Percentiles rank a stretch among this genome's conserved stretches.
phyloP scores from a whole-genome alignment of 2,888 invertebrate genomes.

The Teinopalpus imperialis region DNA sequence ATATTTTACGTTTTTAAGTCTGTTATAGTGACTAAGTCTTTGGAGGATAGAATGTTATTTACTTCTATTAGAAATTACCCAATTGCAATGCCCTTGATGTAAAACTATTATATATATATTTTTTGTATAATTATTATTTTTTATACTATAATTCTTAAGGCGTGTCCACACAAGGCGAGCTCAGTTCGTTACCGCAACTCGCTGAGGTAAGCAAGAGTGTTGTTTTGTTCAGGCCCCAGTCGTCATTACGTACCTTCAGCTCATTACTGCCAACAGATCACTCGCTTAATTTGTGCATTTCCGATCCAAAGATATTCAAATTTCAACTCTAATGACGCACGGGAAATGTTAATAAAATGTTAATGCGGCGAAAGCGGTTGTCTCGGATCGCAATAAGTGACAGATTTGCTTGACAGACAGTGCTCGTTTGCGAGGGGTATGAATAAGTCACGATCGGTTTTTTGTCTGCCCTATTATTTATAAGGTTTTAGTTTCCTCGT shows the following conservation, averaged over 20 bases:
- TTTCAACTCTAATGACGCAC: slow-evolving; percentile 77
- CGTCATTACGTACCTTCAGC: slow-evolving; percentile 77
- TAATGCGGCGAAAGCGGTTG: slow-evolving; percentile 74
- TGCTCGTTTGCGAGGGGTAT: slow-evolving; percentile 69
- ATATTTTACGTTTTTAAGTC: no score
- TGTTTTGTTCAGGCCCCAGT: slow-evolving; percentile 68
- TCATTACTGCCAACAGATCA: slow-evolving; percentile 79
- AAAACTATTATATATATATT: no score
- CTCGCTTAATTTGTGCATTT: slow-evolving; percentile 81
- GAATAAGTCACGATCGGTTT: slow-evolving; percentile 78
- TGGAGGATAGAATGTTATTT: no score
- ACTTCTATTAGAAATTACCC: no score
- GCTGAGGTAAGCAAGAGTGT: slow-evolving; percentile 72
- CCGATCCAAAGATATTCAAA: slow-evolving; percentile 81
- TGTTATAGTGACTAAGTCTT: no score
- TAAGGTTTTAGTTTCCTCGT: slow-evolving; percentile 31
- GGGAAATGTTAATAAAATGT: slow-evolving; percentile 81
- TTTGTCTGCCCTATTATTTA: slow-evolving; percentile 54
- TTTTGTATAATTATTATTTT: no score
- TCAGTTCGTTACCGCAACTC: slow-evolving; percentile 55
- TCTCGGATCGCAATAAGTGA: slow-evolving; percentile 69
- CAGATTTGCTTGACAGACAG: slow-evolving; percentile 79
- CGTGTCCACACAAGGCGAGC: slow-evolving; percentile 40
- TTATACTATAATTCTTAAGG: no score
- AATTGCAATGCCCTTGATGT: no score